Percentiles rank a stretch among this genome's conserved stretches.
These are phyloP conservation scores for Anastrepha ludens DNA, from an alignment of 1,140 invertebrate genomes.

Conservation along the genomic window DNA sequence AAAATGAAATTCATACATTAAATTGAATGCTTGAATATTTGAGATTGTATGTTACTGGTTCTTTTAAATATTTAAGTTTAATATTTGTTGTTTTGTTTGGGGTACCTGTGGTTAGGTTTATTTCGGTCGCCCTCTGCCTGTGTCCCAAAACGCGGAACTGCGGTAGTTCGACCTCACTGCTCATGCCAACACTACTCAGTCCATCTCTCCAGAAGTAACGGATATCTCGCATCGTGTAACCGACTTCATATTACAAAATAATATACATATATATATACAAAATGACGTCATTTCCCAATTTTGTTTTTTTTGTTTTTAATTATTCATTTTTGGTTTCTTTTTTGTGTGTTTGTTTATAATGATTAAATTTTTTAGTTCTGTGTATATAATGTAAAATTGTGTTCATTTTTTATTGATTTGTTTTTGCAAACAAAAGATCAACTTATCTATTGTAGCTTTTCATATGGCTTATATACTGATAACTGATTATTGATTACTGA, in stretches of 20 bases:
- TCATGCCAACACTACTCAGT: conserved; percentile 91
- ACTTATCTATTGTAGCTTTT: conserved; percentile 1
- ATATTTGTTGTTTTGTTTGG: conserved; percentile 61
- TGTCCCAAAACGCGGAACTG: conserved; percentile 96
- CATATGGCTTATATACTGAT: conserved; percentile 37
- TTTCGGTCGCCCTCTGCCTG: conserved; percentile 91
- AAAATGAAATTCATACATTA: conserved; percentile 51
- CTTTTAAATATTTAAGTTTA: conserved; percentile 54
- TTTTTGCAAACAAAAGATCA: conserved; percentile 48
- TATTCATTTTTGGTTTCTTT: conserved; percentile 32
- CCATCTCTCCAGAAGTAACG: conserved; percentile 96
- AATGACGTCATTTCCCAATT: conserved; percentile 77
- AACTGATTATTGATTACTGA: neutral
- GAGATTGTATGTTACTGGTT: conserved; percentile 29
- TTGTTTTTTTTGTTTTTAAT: conserved; percentile 32
- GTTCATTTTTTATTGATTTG: conserved; percentile 39
- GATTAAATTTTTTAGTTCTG: conserved; percentile 36
- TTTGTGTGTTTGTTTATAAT: conserved; percentile 17
- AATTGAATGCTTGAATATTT: conserved; percentile 50
- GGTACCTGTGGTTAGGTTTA: conserved; percentile 95
- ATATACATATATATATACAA: conserved; percentile 68
- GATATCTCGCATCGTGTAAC: conserved; percentile 98
- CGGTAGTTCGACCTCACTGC: conserved; percentile 92
- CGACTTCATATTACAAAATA: conserved; percentile 83
- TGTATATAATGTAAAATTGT: conserved; percentile 43